A percentile compares a stretch with the other conserved stretches of the same genome.
Conservation (phyloP, 2,797 vertebrate genomes). For the Tapera naevia region DNA sequence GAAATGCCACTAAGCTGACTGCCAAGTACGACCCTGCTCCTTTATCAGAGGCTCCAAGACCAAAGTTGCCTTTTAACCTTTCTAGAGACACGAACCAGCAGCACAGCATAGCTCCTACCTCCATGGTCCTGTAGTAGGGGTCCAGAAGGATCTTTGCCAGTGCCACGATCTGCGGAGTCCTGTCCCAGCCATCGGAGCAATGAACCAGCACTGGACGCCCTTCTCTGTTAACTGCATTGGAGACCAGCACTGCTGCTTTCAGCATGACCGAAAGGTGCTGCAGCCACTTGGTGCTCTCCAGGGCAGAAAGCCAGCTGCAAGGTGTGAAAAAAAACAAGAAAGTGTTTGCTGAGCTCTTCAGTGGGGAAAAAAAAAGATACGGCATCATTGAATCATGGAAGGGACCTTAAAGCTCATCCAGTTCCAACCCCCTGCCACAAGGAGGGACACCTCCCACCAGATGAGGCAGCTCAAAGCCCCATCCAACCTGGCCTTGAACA, state of each 20-base stretch:
- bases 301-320: conserved; percentile 93
- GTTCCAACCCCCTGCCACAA: too few relatives aligned
- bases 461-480: too few relatives aligned
- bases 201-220: conserved; percentile 94
- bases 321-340: not conserved
- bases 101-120: conserved; percentile 74
- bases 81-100: not conserved
- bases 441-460: too few relatives aligned
- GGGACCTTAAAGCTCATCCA: too few relatives aligned
- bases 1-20: not conserved
- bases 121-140: conserved; percentile 95
- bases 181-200: conserved; percentile 97
- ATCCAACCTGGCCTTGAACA: too few relatives aligned
- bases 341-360: not conserved
- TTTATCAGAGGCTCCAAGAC: rapidly evolving
- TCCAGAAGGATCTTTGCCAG: conserved; percentile 94
- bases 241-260: conserved; percentile 93
- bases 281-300: conserved; percentile 98
- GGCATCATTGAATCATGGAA: too few relatives aligned
- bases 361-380: not conserved
- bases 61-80: not conserved
- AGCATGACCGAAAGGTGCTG: conserved; percentile 98
- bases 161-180: conserved; percentile 95
- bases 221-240: conserved; percentile 91
- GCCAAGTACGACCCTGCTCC: not conserved